These are phyloP conservation scores for Cheirogaleus major DNA, from an alignment of 2,797 vertebrate genomes.

Conservation along the genomic window DNA sequence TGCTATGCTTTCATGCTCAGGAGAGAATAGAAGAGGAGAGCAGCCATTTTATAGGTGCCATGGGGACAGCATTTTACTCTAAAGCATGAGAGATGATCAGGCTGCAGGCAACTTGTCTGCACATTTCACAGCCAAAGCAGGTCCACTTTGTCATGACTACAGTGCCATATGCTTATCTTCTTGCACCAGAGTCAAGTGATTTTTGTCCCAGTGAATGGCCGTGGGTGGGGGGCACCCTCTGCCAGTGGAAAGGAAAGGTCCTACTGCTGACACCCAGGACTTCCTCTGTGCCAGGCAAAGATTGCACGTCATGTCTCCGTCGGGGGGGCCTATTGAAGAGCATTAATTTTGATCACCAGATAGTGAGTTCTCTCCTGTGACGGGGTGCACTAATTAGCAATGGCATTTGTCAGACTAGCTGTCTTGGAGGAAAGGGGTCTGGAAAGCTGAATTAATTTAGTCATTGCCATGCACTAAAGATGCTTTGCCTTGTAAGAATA, in stretches of 20 bases:
- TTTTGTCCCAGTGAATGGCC: constrained; percentile 22
- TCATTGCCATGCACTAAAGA: constrained; percentile 20
- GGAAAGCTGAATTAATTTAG: constrained; percentile 63
- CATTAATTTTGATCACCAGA: constrained; percentile 23
- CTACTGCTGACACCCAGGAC: not conserved
- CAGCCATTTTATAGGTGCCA: not conserved
- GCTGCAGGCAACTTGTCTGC: not conserved
- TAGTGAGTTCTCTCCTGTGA: constrained; percentile 16
- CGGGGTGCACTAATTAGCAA: constrained; percentile 43
- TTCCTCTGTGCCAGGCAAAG: not conserved
- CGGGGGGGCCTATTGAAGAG: not conserved
- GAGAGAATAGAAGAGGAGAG: constrained; percentile 37
- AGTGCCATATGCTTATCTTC: not conserved
- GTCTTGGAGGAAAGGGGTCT: constrained; percentile 46
- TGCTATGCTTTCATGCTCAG: constrained; percentile 32
- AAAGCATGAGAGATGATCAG: not conserved
- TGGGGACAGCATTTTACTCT: not conserved
- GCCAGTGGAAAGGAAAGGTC: not conserved
- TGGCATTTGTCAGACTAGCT: constrained; percentile 62
- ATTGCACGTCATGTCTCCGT: not conserved
- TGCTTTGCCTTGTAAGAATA: constrained; percentile 47
- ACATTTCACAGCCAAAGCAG: constrained; percentile 1
- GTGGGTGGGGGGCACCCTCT: not conserved
- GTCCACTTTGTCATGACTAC: not conserved
- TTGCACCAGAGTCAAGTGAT: constrained; percentile 20